A percentile compares a stretch with the other conserved stretches of the same genome.
These are phyloP conservation scores for Paracyclopina nana DNA, from an alignment of 1,140 invertebrate genomes.

Conservation along the genomic window DNA sequence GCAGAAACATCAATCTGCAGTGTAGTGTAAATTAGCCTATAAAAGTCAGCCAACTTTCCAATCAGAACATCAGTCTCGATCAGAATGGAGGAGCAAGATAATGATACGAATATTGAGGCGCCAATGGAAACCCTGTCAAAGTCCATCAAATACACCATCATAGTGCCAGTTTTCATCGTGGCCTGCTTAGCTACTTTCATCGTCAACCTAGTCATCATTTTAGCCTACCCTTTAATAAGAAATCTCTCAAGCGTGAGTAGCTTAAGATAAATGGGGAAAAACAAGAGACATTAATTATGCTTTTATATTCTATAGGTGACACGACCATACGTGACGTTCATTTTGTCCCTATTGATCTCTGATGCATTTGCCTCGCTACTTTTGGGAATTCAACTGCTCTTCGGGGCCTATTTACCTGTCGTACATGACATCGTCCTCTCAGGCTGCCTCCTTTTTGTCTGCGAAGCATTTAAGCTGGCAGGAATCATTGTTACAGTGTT, in stretches of 20 bases:
- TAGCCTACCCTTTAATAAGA: neutral
- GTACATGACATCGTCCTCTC: neutral
- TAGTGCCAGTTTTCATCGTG: neutral
- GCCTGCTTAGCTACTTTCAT: neutral
- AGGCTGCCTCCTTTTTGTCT: neutral
- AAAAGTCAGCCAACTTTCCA: too few species aligned
- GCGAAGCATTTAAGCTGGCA: neutral
- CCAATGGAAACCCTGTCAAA: too few species aligned
- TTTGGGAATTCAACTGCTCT: neutral
- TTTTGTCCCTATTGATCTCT: neutral
- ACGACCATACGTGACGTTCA: neutral
- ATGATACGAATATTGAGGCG: too few species aligned
- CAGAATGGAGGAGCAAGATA: too few species aligned
- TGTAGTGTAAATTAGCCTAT: too few species aligned
- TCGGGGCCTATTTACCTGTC: constrained; percentile 1
- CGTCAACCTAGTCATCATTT: neutral
- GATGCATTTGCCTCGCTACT: neutral
- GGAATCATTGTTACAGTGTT: neutral
- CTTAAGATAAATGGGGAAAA: neutral
- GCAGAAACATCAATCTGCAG: too few species aligned
- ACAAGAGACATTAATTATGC: neutral
- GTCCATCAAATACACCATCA: neutral
- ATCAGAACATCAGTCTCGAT: too few species aligned
- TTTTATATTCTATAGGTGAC: neutral
- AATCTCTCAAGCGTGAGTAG: neutral